Conservation (phyloP, 2,113 vertebrate genomes). For the Hemiprocne comata region DNA sequence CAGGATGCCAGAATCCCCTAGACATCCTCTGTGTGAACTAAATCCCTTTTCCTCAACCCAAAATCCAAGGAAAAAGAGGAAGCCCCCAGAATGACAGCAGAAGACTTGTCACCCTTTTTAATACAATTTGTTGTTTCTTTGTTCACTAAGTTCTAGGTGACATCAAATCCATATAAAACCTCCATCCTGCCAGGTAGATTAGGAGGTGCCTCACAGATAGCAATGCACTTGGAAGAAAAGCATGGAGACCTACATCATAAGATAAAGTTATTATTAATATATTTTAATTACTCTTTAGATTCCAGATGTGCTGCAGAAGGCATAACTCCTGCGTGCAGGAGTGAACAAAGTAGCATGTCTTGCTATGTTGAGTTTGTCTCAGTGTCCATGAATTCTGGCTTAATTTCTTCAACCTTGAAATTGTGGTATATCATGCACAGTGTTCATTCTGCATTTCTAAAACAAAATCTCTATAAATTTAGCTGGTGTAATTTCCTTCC, state of each 20-base stretch:
- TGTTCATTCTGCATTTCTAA: background rate
- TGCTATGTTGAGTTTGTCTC: background rate
- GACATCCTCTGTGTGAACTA: background rate
- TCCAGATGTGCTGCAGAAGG: background rate
- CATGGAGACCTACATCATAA: background rate
- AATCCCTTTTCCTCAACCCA: background rate
- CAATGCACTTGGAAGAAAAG: background rate
- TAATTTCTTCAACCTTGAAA: background rate
- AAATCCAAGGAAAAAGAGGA: background rate
- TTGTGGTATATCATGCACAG: rapidly evolving
- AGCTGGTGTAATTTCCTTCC: background rate
- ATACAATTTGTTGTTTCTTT: background rate
- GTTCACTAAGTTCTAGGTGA: background rate
- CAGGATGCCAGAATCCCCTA: background rate
- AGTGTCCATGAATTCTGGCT: background rate
- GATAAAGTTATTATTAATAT: background rate
- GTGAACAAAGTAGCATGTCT: background rate
- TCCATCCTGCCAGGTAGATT: background rate
- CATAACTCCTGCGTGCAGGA: background rate
- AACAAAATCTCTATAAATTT: background rate
- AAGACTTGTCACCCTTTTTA: background rate
- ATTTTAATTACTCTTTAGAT: background rate
- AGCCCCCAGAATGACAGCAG: background rate
- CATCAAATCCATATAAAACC: background rate
- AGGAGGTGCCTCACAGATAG: background rate